These are phyloP conservation scores for Pentalonia nigronervosa DNA, from an alignment of 1,140 invertebrate genomes.

Conservation along the genomic window DNA sequence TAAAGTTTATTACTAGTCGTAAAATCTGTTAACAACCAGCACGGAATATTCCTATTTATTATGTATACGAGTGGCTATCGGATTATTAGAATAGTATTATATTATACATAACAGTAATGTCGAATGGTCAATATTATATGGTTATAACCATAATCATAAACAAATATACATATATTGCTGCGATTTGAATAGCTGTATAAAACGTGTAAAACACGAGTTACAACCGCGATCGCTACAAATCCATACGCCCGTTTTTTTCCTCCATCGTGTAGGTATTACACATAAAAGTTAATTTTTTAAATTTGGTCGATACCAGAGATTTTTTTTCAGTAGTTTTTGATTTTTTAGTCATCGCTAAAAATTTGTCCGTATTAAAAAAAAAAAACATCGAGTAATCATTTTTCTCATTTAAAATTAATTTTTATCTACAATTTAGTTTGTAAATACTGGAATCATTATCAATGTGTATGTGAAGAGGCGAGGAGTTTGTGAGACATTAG, in stretches of 20 bases:
- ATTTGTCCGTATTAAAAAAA: not conserved
- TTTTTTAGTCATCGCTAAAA: not conserved
- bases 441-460: not conserved
- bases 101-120: not conserved
- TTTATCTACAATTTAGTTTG: not conserved
- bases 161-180: not conserved
- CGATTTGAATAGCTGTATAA: not conserved
- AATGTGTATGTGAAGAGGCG: not conserved
- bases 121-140: not conserved
- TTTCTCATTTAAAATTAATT: not conserved
- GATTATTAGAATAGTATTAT: not conserved
- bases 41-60: not conserved
- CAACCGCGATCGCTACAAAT: not conserved
- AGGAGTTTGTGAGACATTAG: too few species aligned
- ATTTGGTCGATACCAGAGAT: not conserved
- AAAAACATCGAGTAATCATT: too few species aligned
- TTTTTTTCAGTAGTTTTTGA: not conserved
- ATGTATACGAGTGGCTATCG: not conserved
- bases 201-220: not conserved
- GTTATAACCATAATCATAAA: not conserved
- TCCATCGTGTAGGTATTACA: not conserved
- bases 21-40: not conserved
- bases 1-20: slow-evolving; percentile 27
- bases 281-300: not conserved
- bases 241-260: not conserved